These are phyloP conservation scores for Pyxicephalus adspersus DNA, from an alignment of 2,113 vertebrate species.

Conservation along the genomic window DNA sequence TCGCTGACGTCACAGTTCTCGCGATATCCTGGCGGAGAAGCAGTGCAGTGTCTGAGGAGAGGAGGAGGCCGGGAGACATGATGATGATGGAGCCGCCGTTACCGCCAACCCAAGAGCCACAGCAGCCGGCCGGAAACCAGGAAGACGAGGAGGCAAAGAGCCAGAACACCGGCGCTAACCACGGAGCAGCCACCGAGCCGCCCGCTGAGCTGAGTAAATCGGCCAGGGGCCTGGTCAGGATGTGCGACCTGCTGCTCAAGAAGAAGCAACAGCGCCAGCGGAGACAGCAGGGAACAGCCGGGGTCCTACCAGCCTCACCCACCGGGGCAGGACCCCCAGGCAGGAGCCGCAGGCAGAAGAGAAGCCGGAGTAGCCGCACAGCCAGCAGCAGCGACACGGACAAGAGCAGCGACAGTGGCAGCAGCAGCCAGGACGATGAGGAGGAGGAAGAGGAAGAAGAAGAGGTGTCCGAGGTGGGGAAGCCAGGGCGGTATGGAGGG, in stretches of 20 bases:
- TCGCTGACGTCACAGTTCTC: conserved; percentile 41
- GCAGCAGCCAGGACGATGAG: conserved; percentile 63
- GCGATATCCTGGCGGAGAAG: conserved; percentile 31
- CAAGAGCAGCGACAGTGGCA: conserved; percentile 68
- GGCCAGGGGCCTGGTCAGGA: conserved; percentile 69
- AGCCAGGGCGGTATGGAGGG: not conserved
- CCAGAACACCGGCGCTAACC: not conserved
- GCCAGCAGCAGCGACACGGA: conserved; percentile 67
- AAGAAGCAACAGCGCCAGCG: conserved; percentile 70
- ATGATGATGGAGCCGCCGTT: conserved; percentile 57
- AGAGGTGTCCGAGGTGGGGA: conserved; percentile 74
- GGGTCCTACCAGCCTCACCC: conserved; percentile 49
- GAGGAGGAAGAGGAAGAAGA: conserved; percentile 72
- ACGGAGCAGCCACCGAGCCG: conserved; percentile 13
- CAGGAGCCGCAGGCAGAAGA: conserved; percentile 64
- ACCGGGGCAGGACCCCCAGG: conserved; percentile 60
- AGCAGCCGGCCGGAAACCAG: conserved; percentile 57
- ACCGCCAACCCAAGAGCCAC: conserved; percentile 73
- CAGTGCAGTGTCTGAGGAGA: conserved; percentile 28
- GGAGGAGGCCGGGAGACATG: conserved; percentile 44
- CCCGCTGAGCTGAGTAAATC: conserved; percentile 60
- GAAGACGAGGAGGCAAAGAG: conserved; percentile 55
- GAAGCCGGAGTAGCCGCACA: conserved; percentile 56
- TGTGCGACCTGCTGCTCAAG: conserved; percentile 72
- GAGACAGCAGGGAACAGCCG: conserved; percentile 57